Base-by-base conservation (phyloP, 1,140 invertebrate species). In the Nephila pilipes region DNA sequence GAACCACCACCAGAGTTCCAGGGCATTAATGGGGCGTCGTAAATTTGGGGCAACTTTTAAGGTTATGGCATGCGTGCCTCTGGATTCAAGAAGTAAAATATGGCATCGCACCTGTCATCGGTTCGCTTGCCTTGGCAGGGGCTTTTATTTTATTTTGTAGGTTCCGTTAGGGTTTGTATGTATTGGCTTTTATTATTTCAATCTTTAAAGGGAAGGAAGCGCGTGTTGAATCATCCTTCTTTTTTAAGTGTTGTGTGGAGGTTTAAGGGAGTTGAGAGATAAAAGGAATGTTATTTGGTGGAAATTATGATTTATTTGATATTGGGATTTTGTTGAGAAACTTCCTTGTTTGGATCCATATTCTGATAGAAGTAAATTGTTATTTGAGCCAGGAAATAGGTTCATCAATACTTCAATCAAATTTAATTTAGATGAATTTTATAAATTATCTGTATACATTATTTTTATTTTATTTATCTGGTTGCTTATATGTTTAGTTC, bases 11-110 rank as follows among this genome's bases (percentile, higher is more conserved):
- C 85, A 57, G 85, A 60, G 85, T 93, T 93, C 91, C 69, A 75
- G 83, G 63, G 85, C 91, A 87, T 93, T 93, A 93, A 93, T 93
- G 91, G 81, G 60, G 32, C 81, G 85, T 87, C 91, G 85, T 93
- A 93, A 93, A 93, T 93, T 93, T 79, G 65, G 58, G 65, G 83
- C 81, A 85, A 92, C 90, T 92, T 85, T 83, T 85, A 92, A 81
- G 80, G 90, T 80, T 93, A 87, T 87, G 91, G 57, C 54, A 79
- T 22, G 89, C n/a, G n/a, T 63, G 55, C 38, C 46, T 38, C 60
- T 22, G 22, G 22, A 85, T 81, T 60, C 85, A 87, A 87, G 83
- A 38, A 63, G 85, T 93, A 54, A 93, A 87, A 79, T 93, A 93
- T 93, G 54, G 60, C 46, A 87, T 79, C 55, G 83, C 91, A 93